phyloP scores from a whole-genome alignment of 2,888 invertebrate species.

The Trichopoda pennipes region DNA sequence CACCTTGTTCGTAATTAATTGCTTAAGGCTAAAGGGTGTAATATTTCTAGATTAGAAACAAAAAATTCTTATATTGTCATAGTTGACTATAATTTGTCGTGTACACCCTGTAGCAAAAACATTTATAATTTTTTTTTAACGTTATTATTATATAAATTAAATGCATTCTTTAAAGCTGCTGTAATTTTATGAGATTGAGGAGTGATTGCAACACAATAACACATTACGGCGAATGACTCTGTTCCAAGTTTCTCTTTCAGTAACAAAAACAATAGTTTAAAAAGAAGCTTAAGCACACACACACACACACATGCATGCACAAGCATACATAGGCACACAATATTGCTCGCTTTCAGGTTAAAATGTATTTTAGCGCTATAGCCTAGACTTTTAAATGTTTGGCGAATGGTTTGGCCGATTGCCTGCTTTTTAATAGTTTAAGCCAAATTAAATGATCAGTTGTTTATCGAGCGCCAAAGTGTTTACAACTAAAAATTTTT shows the following conservation, averaged over 20 bases:
- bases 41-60: no score
- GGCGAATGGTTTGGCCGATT: not conserved
- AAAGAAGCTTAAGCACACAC: conserved; percentile 1
- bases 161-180: no score
- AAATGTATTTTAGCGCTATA: conserved; percentile 34
- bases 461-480: conserved; percentile 51
- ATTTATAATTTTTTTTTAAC: no score
- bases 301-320: conserved; percentile 3
- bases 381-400: conserved; percentile 40
- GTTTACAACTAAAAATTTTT: conserved; percentile 32
- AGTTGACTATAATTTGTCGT: no score
- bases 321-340: conserved; percentile 2
- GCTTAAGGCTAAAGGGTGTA: no score
- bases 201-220: not conserved
- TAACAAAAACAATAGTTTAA: conserved; percentile 25
- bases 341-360: conserved; percentile 52
- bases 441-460: conserved; percentile 64
- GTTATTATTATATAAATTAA: no score
- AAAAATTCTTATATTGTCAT: no score
- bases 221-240: conserved; percentile 21
- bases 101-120: no score
- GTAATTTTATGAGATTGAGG: no score
- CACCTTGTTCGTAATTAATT: no score
- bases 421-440: conserved; percentile 50
- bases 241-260: conserved; percentile 64